Conservation (phyloP, 2,797 vertebrate species). For the Toxotes lorentzi region DNA sequence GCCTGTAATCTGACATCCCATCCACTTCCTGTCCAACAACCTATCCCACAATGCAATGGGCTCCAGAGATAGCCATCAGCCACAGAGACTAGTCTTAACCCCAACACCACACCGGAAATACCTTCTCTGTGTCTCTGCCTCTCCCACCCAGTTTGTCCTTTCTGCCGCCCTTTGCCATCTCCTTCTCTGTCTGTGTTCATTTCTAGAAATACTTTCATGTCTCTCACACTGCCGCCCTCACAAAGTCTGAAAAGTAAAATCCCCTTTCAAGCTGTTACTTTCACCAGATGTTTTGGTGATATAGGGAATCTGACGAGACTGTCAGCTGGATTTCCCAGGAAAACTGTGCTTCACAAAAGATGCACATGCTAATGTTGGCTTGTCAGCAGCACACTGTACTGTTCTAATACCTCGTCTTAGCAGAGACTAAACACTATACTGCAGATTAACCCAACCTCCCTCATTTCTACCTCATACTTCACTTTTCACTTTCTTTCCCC, state of each 20-base stretch:
- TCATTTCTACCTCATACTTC: slow-evolving; percentile 19
- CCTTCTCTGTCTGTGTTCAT: slow-evolving; percentile 15
- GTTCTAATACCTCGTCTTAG: slow-evolving; percentile 24
- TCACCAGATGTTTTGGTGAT: not conserved
- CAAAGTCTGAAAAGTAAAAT: slow-evolving; percentile 22
- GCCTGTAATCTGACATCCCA: slow-evolving; percentile 58
- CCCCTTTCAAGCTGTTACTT: not conserved
- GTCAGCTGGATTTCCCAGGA: slow-evolving; percentile 36
- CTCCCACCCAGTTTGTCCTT: slow-evolving; percentile 70
- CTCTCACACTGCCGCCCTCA: slow-evolving; percentile 1
- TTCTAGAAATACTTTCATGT: slow-evolving; percentile 23
- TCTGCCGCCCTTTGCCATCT: slow-evolving; percentile 52
- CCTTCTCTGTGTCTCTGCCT: slow-evolving; percentile 67
- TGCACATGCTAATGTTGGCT: slow-evolving; percentile 22
- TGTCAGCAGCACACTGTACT: slow-evolving; percentile 13
- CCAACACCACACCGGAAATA: slow-evolving; percentile 83
- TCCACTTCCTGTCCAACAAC: slow-evolving; percentile 74
- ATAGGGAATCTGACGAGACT: not conserved
- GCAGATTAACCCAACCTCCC: slow-evolving; percentile 31
- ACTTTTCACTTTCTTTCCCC: slow-evolving; percentile 29
- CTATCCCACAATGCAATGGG: slow-evolving; percentile 72
- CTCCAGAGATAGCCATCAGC: slow-evolving; percentile 79
- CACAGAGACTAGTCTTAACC: slow-evolving; percentile 71
- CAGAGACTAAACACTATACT: slow-evolving; percentile 29
- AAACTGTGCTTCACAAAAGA: slow-evolving; percentile 31